Evolutionary conservation across 2,797 vertebrate species (phyloP).

Genomic region (Oreonectes daqikongensis): DNA sequence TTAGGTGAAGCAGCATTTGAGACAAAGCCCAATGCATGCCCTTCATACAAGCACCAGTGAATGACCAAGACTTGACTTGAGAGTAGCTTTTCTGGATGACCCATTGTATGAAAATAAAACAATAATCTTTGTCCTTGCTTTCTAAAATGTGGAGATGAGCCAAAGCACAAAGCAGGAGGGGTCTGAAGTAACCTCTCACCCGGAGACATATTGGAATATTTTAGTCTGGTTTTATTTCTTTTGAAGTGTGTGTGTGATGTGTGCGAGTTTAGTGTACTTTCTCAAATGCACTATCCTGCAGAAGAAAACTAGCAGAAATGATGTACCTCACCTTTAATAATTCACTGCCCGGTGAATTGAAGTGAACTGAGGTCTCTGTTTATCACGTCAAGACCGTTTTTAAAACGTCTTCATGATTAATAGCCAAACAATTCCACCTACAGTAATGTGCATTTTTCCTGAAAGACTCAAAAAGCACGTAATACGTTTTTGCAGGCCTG

Average conservation of each 20-base stretch:
- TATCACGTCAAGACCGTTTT: background rate
- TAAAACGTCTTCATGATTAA: background rate
- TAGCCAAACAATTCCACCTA: background rate
- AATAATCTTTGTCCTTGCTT: background rate
- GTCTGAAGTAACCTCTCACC: slow-evolving; percentile 23
- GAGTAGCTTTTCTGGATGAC: slow-evolving; percentile 80
- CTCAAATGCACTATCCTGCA: background rate
- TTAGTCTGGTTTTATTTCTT: background rate
- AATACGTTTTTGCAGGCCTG: background rate
- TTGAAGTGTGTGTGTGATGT: background rate
- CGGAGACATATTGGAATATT: background rate
- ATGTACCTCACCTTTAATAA: background rate
- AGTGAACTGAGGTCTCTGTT: background rate
- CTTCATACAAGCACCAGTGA: slow-evolving; percentile 80
- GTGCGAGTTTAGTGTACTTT: background rate
- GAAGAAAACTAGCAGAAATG: too few species aligned
- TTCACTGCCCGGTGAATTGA: background rate
- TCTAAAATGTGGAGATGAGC: slow-evolving; percentile 5
- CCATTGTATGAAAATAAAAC: slow-evolving; percentile 71
- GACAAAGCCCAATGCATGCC: slow-evolving; percentile 74
- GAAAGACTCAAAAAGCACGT: background rate
- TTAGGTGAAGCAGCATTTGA: slow-evolving; percentile 66
- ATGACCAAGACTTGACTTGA: slow-evolving; percentile 85
- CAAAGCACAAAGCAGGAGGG: slow-evolving; percentile 31
- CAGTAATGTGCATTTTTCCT: background rate